phyloP scores from a whole-genome alignment of 2,797 vertebrate species.

The Chromobotia macracanthus region DNA sequence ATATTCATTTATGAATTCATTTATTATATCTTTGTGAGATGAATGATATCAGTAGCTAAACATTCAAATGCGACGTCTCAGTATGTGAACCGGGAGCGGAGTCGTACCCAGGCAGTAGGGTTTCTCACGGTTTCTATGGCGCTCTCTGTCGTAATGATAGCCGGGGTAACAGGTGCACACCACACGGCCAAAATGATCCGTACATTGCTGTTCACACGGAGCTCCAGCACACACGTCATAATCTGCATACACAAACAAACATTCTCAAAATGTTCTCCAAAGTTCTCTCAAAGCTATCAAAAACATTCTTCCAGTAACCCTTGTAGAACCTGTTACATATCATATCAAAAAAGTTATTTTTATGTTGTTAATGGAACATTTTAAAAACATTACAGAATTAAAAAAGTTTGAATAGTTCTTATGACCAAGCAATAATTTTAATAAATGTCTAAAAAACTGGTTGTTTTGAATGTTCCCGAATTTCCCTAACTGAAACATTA shows the following conservation, averaged over 20 bases:
- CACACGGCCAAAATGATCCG: constrained; percentile 93
- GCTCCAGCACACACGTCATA: constrained; percentile 93
- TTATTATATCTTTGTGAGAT: neutral
- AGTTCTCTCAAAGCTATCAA: neutral
- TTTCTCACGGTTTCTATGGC: constrained; percentile 88
- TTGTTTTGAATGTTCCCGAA: too few relatives aligned
- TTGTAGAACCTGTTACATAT: too few relatives aligned
- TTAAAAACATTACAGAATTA: too few relatives aligned
- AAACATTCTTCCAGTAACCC: too few relatives aligned
- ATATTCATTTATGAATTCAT: too few relatives aligned
- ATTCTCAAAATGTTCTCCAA: neutral
- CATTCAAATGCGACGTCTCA: too few relatives aligned
- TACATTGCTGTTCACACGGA: constrained; percentile 97
- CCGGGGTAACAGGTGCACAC: constrained; percentile 94
- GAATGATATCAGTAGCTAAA: neutral
- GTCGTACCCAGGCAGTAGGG: constrained; percentile 92
- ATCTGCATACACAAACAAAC: constrained; percentile 64
- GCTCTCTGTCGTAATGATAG: constrained; percentile 90
- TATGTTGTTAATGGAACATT: too few relatives aligned
- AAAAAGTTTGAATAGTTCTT: too few relatives aligned
- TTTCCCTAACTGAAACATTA: too few relatives aligned
- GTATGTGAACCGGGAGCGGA: neutral
- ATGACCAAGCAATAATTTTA: too few relatives aligned
- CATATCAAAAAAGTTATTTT: too few relatives aligned
- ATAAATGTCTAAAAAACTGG: too few relatives aligned